phyloP scores from a whole-genome alignment of 2,113 vertebrate species.

The Cottus gobio region DNA sequence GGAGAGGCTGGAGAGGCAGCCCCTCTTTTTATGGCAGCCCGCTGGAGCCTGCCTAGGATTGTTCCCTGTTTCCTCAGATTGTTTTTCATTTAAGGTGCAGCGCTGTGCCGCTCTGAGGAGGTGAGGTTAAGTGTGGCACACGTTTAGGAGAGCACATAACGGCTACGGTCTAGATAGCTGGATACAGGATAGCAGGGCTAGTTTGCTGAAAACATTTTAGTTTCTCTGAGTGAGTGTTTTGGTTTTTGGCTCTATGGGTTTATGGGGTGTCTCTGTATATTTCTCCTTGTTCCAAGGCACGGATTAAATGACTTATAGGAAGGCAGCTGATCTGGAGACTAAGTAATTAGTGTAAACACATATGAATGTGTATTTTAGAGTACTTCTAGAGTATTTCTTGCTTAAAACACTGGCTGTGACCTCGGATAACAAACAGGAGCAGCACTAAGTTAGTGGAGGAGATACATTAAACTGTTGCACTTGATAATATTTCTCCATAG shows the following conservation, averaged over 20 bases:
- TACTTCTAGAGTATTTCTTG: not conserved
- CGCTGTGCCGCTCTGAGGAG: constrained; percentile 57
- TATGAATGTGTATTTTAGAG: constrained; percentile 7
- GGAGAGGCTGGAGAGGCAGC: constrained; percentile 71
- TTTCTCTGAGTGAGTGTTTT: constrained; percentile 16
- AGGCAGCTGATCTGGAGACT: constrained; percentile 20
- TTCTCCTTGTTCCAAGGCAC: constrained; percentile 15
- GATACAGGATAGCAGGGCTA: constrained; percentile 49
- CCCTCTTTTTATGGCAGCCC: constrained; percentile 77
- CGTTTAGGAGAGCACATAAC: constrained; percentile 73
- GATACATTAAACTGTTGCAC: constrained; percentile 43
- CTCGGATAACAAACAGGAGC: constrained; percentile 41
- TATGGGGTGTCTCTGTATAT: not conserved
- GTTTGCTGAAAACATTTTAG: constrained; percentile 47
- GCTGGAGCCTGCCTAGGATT: constrained; percentile 83
- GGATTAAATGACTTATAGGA: constrained; percentile 6
- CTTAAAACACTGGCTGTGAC: constrained; percentile 6
- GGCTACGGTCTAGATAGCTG: constrained; percentile 50
- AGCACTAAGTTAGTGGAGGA: constrained; percentile 40
- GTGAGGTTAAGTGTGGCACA: constrained; percentile 75
- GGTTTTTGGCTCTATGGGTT: constrained; percentile 13
- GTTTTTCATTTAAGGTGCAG: constrained; percentile 77
- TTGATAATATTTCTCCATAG: constrained; percentile 52
- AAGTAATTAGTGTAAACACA: not conserved
- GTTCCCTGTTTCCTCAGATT: constrained; percentile 85